Conservation (phyloP, 2,888 invertebrate genomes). For the Aphidoletes aphidimyza region DNA sequence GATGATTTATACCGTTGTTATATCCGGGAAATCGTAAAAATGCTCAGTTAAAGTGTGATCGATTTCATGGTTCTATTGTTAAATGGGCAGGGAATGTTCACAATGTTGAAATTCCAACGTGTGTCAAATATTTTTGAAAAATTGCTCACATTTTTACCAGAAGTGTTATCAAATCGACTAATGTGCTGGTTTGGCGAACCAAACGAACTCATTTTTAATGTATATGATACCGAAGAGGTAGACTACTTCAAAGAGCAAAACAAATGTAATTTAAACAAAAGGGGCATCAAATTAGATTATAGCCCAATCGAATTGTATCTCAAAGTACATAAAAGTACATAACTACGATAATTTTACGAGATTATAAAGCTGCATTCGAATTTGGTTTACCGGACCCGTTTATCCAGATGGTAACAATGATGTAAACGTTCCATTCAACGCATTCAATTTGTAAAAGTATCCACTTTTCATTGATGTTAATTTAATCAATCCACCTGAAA, state of each 20-base stretch:
- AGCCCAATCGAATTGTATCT: slow-evolving; percentile 10
- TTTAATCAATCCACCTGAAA: too few relatives aligned
- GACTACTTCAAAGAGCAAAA: slow-evolving; percentile 71
- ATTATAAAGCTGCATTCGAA: not conserved
- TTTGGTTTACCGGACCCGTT: not conserved
- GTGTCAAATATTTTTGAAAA: slow-evolving; percentile 73
- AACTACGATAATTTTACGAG: slow-evolving; percentile 3
- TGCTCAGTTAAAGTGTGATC: slow-evolving; percentile 79
- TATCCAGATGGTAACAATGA: too few relatives aligned
- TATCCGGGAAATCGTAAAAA: slow-evolving; percentile 76
- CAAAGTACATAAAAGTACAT: not conserved
- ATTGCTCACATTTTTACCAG: slow-evolving; percentile 72
- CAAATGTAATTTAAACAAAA: slow-evolving; percentile 71
- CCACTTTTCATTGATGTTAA: too few relatives aligned
- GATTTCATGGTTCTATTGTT: slow-evolving; percentile 74
- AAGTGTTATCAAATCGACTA: slow-evolving; percentile 71
- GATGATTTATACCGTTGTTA: slow-evolving; percentile 72
- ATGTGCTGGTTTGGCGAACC: slow-evolving; percentile 79
- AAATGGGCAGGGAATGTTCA: slow-evolving; percentile 81
- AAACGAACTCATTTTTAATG: slow-evolving; percentile 70
- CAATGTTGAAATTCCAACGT: slow-evolving; percentile 73
- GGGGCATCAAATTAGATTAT: slow-evolving; percentile 3
- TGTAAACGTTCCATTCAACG: too few relatives aligned
- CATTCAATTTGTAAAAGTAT: too few relatives aligned
- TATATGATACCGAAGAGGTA: slow-evolving; percentile 69